These are phyloP conservation scores for Cheilosia soror DNA, from an alignment of 2,888 invertebrate species.

Conservation along the genomic window DNA sequence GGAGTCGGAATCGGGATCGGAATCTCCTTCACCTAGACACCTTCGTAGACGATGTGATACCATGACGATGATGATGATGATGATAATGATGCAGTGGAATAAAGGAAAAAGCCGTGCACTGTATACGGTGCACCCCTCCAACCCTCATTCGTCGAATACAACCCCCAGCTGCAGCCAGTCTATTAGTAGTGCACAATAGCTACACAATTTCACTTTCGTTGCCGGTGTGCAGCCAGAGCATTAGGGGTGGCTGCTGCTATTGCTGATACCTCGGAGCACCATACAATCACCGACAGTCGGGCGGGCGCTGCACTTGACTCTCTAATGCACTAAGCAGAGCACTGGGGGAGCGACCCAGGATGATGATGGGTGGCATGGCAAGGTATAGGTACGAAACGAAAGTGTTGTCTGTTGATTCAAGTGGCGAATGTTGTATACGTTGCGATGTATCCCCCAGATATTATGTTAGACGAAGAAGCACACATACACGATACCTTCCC, in stretches of 20 bases:
- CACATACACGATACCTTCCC: conserved; percentile 17
- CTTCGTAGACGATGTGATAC: conserved; percentile 54
- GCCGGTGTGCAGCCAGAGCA: conserved; percentile 50
- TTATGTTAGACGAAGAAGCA: conserved; percentile 39
- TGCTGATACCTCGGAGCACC: conserved; percentile 19
- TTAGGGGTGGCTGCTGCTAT: conserved; percentile 51
- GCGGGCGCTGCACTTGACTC: conserved; percentile 68
- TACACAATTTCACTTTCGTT: conserved; percentile 74
- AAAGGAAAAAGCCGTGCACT: conserved; percentile 12
- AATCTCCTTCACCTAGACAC: conserved; percentile 69
- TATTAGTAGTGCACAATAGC: conserved; percentile 74
- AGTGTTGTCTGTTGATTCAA: conserved; percentile 74
- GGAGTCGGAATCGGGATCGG: not conserved
- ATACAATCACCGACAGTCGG: conserved; percentile 1
- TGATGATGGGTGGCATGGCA: conserved; percentile 6
- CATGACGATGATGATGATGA: conserved; percentile 51
- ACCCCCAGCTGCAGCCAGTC: conserved; percentile 36
- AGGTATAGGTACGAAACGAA: conserved; percentile 57
- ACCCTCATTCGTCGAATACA: conserved; percentile 9
- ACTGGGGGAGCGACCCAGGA: conserved; percentile 6
- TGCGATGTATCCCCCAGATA: conserved; percentile 53
- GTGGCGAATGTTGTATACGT: conserved; percentile 63
- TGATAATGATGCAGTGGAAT: conserved; percentile 27
- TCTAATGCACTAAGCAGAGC: conserved; percentile 72
- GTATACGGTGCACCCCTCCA: conserved; percentile 18